Conservation (phyloP, 2,113 vertebrate species). For the Sinocyclocheilus anshuiensis region DNA sequence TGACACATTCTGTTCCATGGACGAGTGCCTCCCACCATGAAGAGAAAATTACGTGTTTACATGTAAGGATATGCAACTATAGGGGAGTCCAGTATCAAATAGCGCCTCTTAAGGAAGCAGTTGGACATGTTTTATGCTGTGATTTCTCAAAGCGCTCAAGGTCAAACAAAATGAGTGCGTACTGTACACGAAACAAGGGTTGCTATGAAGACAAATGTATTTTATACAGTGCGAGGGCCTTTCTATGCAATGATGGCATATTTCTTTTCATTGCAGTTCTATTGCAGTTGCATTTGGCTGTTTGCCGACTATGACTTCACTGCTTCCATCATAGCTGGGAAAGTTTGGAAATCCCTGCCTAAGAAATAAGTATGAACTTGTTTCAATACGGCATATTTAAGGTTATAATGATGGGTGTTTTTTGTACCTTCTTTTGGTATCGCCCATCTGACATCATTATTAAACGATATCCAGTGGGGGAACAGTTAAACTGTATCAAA, state of each 20-base stretch:
- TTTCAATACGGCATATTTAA: background rate
- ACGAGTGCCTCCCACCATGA: background rate
- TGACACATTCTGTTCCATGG: background rate
- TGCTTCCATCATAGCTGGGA: constrained; percentile 21
- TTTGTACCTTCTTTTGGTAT: constrained; percentile 10
- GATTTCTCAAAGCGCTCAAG: constrained; percentile 22
- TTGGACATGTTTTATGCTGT: background rate
- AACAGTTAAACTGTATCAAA: too few species aligned
- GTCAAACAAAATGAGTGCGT: background rate
- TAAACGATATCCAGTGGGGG: background rate
- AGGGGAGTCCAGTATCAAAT: constrained; percentile 1
- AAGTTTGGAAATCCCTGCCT: background rate
- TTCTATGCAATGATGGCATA: background rate
- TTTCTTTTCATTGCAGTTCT: constrained; percentile 13
- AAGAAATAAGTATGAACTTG: constrained; percentile 18
- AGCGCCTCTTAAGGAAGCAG: constrained; percentile 23
- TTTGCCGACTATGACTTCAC: constrained; percentile 10
- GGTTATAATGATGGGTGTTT: constrained; percentile 6
- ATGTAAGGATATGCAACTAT: constrained; percentile 2
- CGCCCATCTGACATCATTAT: constrained; percentile 26
- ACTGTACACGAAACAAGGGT: constrained; percentile 13
- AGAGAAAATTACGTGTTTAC: background rate
- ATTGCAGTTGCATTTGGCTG: background rate
- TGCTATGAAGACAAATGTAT: background rate
- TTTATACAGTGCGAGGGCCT: background rate